phyloP scores from a whole-genome alignment of 2,113 vertebrate genomes.

The Manacus vitellinus region DNA sequence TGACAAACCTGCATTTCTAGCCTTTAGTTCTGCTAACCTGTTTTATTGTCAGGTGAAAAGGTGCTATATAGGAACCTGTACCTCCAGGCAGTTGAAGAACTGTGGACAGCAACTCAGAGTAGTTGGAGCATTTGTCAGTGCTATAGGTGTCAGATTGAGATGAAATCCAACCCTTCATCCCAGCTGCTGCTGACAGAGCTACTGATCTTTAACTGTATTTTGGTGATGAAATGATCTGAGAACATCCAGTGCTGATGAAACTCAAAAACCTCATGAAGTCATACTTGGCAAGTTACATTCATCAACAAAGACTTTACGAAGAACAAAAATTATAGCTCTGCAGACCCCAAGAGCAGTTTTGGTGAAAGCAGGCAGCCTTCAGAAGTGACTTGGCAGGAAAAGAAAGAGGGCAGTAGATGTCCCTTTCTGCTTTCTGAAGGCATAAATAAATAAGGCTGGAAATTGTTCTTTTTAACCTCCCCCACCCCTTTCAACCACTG shows the following conservation, averaged over 20 bases:
- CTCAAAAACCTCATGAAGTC: background rate
- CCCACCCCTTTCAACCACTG: background rate
- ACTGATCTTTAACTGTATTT: background rate
- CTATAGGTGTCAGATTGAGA: background rate
- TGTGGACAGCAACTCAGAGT: background rate
- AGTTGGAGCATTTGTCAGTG: background rate
- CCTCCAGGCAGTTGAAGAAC: background rate
- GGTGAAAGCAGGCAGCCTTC: background rate
- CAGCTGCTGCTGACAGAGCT: background rate
- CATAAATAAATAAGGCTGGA: background rate
- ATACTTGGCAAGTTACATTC: background rate
- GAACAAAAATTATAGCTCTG: background rate
- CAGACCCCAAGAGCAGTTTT: background rate
- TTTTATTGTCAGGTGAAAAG: background rate
- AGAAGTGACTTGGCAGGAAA: background rate
- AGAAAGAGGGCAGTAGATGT: background rate
- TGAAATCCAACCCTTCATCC: background rate
- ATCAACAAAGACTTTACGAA: background rate
- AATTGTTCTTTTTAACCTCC: background rate
- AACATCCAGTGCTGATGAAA: background rate
- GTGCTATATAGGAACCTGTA: background rate
- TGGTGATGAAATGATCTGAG: background rate
- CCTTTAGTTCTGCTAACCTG: background rate
- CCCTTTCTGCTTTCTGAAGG: background rate
- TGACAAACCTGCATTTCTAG: background rate